Evolutionary conservation across 2,888 invertebrate genomes (phyloP).

Genomic region (Xestia sexstrigata): DNA sequence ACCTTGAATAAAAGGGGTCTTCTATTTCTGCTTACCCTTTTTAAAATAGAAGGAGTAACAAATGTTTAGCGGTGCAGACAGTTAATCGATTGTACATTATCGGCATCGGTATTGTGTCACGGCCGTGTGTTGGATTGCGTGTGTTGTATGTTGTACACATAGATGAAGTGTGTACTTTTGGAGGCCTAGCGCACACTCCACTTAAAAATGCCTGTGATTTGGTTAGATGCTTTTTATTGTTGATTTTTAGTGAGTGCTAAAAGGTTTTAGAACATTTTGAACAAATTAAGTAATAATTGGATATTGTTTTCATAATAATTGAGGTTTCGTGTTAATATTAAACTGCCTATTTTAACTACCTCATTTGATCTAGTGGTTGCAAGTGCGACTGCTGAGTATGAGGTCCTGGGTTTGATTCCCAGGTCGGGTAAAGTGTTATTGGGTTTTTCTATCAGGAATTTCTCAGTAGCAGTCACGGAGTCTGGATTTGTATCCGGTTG

Average conservation of each 20-base stretch:
- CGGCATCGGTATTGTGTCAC: conserved; percentile 69
- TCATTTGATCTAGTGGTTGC: too few relatives aligned
- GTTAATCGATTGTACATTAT: conserved; percentile 76
- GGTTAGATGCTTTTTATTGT: neutral
- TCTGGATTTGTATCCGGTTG: too few relatives aligned
- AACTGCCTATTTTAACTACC: too few relatives aligned
- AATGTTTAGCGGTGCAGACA: conserved; percentile 68
- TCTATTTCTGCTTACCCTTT: conserved; percentile 52
- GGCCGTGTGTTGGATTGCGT: conserved; percentile 63
- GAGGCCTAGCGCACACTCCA: neutral
- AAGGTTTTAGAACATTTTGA: neutral
- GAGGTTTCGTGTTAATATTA: too few relatives aligned
- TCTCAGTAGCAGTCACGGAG: too few relatives aligned
- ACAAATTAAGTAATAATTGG: neutral
- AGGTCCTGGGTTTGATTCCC: too few relatives aligned
- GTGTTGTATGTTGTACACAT: conserved; percentile 4
- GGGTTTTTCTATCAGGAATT: too few relatives aligned
- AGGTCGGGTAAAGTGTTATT: too few relatives aligned
- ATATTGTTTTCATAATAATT: neutral
- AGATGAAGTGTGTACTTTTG: conserved; percentile 10
- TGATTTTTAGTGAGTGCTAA: neutral
- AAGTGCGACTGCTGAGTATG: too few relatives aligned
- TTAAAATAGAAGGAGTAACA: conserved; percentile 55
- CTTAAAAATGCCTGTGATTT: neutral
- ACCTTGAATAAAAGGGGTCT: conserved; percentile 49